Base-by-base conservation (phyloP, 2,888 invertebrate species). In the Gnatocerus cornutus region DNA sequence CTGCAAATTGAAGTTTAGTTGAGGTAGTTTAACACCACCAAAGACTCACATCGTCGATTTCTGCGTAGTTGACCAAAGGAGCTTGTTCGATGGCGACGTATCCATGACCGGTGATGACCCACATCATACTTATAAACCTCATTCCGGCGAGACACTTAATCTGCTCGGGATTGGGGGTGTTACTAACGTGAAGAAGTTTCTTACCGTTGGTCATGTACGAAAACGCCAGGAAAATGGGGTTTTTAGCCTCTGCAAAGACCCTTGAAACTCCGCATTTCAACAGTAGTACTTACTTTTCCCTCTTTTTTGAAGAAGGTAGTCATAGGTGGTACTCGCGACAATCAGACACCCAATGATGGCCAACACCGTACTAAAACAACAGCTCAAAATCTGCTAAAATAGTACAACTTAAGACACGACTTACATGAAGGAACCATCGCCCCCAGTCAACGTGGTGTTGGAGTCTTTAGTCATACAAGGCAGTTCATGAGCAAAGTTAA, bases 81-180 rank as follows among this genome's bases (percentile, higher is more conserved):
- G 55, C 27, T 14, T 41, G 7, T 43, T 65, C 43, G 6, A 37
- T 39, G 7, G 59, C 65, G 7, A 68, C 64, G 66, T 70, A 73
- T 8, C 70, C 69, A 68, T 82, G 82, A 1, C 80, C 82, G 13
- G 76, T 73, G 9, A 80, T 71, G 10, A 81, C 74, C 80, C 80
- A 81, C 73, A 77, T 72, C 73, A 80, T 79, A 58, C 79, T 78
- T 5, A 80, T 69, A 16, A 76, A 76, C 62, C 75, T 73, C n/a
- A 81, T 33, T 7, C 81, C 81, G 65, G 78, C 72, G 30, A 81
- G 74, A 46, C 75, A 76, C 21, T 73, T 55, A 33, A 81, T 76
- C 64, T 82, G 81, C 12, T 81, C 78, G 37, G 65, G 69, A n/a
- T 72, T 71, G 3, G 63, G 30, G 5, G 12, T 45, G 50, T 71